Evolutionary conservation across 1,140 invertebrate species (phyloP).

Genomic region (Acromyrmex echinatior): DNA sequence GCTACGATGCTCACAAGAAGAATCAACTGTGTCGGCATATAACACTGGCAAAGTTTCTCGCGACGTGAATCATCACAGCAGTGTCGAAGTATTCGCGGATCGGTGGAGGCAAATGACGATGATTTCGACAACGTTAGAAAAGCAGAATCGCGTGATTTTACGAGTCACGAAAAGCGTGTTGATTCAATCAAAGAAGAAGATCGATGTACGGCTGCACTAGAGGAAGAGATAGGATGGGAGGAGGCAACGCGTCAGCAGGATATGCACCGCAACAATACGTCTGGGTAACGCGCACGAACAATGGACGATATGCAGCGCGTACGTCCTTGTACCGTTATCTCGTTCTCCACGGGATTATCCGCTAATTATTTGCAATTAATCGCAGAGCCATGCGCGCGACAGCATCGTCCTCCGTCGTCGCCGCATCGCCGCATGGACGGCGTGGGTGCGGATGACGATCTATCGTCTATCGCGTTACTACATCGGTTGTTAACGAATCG

Average conservation of each 20-base stretch:
- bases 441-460: neutral
- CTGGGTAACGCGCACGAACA: conserved; percentile 68
- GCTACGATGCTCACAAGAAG: conserved; percentile 6
- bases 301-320: conserved; percentile 56
- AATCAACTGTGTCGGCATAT: conserved; percentile 4
- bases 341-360: conserved; percentile 74
- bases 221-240: neutral
- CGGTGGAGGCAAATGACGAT: neutral
- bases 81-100: conserved; percentile 3
- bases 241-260: conserved; percentile 2
- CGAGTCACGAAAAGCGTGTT: neutral
- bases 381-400: conserved; percentile 63
- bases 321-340: conserved; percentile 76
- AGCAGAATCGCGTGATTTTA: neutral
- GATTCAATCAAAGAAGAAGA: neutral
- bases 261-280: conserved; percentile 65
- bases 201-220: no score
- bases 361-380: conserved; percentile 85
- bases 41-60: conserved; percentile 15
- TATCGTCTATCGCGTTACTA: conserved; percentile 49
- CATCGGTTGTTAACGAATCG: conserved; percentile 42
- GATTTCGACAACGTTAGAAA: neutral
- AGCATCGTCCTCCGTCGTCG: conserved; percentile 37
- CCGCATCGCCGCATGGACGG: no score
- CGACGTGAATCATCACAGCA: conserved; percentile 14